These are phyloP conservation scores for Selenia dentaria DNA, from an alignment of 2,888 invertebrate species.

Conservation along the genomic window DNA sequence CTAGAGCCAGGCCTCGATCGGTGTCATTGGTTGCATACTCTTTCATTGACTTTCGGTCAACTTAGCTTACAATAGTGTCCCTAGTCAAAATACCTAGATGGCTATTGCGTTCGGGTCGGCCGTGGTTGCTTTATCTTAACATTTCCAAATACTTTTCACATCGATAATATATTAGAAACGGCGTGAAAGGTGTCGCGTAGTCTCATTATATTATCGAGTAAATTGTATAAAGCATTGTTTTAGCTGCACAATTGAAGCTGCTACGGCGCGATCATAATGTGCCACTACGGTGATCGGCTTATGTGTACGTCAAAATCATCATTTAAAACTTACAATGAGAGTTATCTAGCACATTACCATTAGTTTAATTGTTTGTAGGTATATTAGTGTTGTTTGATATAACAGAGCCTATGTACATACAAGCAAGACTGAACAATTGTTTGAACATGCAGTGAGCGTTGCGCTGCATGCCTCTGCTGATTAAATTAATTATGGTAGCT, in stretches of 20 bases:
- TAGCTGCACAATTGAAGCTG: too few species aligned
- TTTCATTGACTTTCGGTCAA: slow-evolving; percentile 4
- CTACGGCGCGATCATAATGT: slow-evolving; percentile 3
- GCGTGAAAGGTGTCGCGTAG: slow-evolving; percentile 1
- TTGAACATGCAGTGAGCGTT: slow-evolving; percentile 26
- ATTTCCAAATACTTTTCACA: background rate
- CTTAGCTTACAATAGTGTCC: slow-evolving; percentile 8
- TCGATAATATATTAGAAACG: background rate
- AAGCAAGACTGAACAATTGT: slow-evolving; percentile 23
- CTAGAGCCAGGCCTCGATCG: background rate
- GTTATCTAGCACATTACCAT: background rate
- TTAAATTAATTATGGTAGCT: slow-evolving; percentile 28
- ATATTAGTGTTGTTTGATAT: slow-evolving; percentile 15
- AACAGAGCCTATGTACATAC: slow-evolving; percentile 22
- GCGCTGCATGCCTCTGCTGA: slow-evolving; percentile 28
- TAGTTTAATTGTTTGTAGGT: slow-evolving; percentile 23
- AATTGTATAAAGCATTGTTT: too few species aligned
- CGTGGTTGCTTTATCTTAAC: slow-evolving; percentile 2
- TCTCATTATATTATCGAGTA: background rate
- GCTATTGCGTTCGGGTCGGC: background rate
- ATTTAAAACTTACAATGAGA: background rate
- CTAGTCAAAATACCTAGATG: slow-evolving; percentile 2
- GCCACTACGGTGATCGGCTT: slow-evolving; percentile 26
- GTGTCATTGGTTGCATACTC: background rate
- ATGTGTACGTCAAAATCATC: background rate